Conservation (phyloP, 1,140 invertebrate species). For the Drosophila albomicans region DNA sequence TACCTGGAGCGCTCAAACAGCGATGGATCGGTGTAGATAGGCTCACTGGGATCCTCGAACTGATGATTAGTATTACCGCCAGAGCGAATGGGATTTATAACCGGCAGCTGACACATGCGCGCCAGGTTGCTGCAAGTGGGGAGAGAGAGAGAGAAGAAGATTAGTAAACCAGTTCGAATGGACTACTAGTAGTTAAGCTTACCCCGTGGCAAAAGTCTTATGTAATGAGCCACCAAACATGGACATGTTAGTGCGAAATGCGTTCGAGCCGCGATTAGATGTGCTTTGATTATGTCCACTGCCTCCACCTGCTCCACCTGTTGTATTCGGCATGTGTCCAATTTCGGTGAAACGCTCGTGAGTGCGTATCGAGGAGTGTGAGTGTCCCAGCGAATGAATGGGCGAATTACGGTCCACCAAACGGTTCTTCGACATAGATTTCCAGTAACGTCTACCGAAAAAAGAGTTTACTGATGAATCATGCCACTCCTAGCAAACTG, state of each 20-base stretch:
- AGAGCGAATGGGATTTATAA: slow-evolving; percentile 84
- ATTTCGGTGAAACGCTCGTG: slow-evolving; percentile 83
- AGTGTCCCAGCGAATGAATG: slow-evolving; percentile 79
- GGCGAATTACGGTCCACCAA: slow-evolving; percentile 86
- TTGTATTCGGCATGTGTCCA: slow-evolving; percentile 65
- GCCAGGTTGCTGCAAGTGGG: slow-evolving; percentile 78
- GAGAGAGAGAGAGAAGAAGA: background rate
- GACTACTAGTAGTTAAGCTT: slow-evolving; percentile 35
- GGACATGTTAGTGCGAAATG: slow-evolving; percentile 85
- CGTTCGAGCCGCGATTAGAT: slow-evolving; percentile 76
- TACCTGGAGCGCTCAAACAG: slow-evolving; percentile 92
- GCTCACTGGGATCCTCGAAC: slow-evolving; percentile 95
- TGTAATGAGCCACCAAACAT: slow-evolving; percentile 87
- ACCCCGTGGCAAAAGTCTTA: slow-evolving; percentile 88
- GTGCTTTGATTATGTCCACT: slow-evolving; percentile 62
- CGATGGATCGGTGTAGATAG: slow-evolving; percentile 96
- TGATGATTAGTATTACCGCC: slow-evolving; percentile 60
- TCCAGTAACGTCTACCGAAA: slow-evolving; percentile 88
- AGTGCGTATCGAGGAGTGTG: slow-evolving; percentile 81
- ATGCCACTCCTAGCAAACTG: background rate
- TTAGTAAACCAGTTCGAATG: slow-evolving; percentile 59
- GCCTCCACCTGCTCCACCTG: slow-evolving; percentile 9
- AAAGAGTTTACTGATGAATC: background rate
- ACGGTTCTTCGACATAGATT: slow-evolving; percentile 89
- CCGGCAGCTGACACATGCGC: slow-evolving; percentile 84